phyloP scores from a whole-genome alignment of 1,140 invertebrate genomes.

The Metaphire vulgaris region DNA sequence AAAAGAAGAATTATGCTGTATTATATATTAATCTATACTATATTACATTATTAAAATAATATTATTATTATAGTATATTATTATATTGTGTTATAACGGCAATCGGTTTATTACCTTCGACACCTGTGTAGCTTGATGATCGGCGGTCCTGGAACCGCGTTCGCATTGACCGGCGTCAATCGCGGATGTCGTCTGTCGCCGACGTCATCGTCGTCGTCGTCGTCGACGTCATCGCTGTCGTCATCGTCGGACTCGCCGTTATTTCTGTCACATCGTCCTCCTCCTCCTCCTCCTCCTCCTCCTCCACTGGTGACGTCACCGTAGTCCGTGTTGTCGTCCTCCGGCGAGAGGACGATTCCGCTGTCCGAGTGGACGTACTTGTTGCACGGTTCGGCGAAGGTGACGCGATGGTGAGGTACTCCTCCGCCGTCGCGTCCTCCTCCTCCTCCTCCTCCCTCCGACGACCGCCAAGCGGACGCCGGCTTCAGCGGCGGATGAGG shows the following conservation, averaged over 20 bases:
- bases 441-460: too few relatives aligned
- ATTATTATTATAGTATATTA: too few relatives aligned
- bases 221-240: background rate
- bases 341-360: background rate
- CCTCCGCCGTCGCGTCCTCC: too few relatives aligned
- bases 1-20: too few relatives aligned
- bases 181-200: background rate
- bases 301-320: background rate
- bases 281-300: too few relatives aligned
- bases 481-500: too few relatives aligned
- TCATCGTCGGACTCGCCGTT: background rate
- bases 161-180: background rate
- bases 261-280: too few relatives aligned
- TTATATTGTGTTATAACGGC: too few relatives aligned
- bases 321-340: background rate
- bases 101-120: too few relatives aligned
- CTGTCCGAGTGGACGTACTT: background rate
- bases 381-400: background rate
- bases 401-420: background rate
- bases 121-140: background rate
- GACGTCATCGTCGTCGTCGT: background rate
- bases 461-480: too few relatives aligned
- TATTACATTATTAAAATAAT: too few relatives aligned
- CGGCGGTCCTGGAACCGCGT: background rate
- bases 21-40: too few relatives aligned